Percentiles rank a stretch among this genome's conserved stretches.
Evolutionary conservation across 2,797 vertebrate genomes (phyloP).

Genomic region (Trachurus trachurus): DNA sequence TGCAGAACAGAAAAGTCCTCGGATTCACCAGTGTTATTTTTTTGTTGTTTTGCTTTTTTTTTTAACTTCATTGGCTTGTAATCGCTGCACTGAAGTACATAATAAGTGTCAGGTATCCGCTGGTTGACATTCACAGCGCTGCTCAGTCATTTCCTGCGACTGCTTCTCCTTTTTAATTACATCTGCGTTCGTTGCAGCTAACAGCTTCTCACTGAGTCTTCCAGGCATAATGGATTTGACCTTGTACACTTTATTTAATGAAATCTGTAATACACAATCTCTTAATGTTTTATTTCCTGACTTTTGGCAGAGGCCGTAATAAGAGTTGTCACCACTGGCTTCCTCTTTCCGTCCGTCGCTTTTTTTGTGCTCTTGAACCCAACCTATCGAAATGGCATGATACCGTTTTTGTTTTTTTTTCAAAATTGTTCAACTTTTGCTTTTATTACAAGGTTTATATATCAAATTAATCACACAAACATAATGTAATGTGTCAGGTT

Average conservation of each 20-base stretch:
- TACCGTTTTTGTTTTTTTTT: too few species aligned
- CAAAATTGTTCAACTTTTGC: not conserved
- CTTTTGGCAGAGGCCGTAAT: not conserved
- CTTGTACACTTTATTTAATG: conserved; percentile 14
- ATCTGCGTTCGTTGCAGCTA: conserved; percentile 1
- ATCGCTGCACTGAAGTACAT: conserved; percentile 31
- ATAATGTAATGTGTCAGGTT: not conserved
- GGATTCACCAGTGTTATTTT: conserved; percentile 15
- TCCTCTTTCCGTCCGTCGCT: not conserved
- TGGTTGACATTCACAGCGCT: conserved; percentile 13
- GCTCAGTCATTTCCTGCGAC: conserved; percentile 15
- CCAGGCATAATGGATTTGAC: conserved; percentile 15
- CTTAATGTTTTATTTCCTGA: not conserved
- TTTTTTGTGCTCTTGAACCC: not conserved
- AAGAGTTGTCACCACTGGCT: not conserved
- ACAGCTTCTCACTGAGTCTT: conserved; percentile 7
- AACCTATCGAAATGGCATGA: not conserved
- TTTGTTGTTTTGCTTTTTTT: too few species aligned
- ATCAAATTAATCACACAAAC: not conserved
- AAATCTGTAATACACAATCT: not conserved
- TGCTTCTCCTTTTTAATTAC: conserved; percentile 25
- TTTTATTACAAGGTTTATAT: not conserved
- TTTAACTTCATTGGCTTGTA: conserved; percentile 30
- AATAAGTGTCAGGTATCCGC: conserved; percentile 17
- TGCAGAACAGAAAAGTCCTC: conserved; percentile 32